A percentile compares a stretch with the other conserved stretches of the same genome.
phyloP scores from a whole-genome alignment of 2,113 vertebrate species.

The Rhipidura dahli region DNA sequence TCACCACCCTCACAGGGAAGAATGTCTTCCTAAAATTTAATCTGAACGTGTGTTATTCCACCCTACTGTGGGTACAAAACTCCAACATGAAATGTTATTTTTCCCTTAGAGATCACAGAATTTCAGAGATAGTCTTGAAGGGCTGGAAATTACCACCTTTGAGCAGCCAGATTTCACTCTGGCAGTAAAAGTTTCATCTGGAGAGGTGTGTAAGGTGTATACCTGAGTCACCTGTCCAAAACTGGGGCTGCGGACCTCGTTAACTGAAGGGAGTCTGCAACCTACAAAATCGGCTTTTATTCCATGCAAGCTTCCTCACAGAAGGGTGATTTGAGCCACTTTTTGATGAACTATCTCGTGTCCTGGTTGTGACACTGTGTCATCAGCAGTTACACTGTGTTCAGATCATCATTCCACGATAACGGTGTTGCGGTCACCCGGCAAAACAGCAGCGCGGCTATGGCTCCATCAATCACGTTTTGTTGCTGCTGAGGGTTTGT shows the following conservation, averaged over 20 bases:
- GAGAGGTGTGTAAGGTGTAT: background rate
- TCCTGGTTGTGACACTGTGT: background rate
- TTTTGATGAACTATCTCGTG: background rate
- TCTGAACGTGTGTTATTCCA: background rate
- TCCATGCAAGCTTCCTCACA: background rate
- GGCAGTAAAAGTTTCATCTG: rapidly evolving
- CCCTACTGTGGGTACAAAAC: background rate
- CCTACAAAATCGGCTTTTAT: background rate
- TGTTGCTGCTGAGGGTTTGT: background rate
- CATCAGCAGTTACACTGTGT: background rate
- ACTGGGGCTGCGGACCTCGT: rapidly evolving
- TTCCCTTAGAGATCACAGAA: background rate
- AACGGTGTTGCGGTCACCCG: background rate
- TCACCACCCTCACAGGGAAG: background rate
- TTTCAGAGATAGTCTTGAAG: background rate
- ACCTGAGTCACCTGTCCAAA: background rate
- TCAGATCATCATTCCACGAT: background rate
- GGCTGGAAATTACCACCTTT: background rate
- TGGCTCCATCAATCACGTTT: background rate
- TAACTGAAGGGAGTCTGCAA: rapidly evolving
- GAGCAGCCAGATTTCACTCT: background rate
- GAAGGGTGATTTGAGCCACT: background rate
- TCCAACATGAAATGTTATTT: background rate
- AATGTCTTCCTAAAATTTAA: background rate
- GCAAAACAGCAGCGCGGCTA: background rate